Evolutionary conservation across 1,140 invertebrate species (phyloP).

Genomic region (Drosophila kepulauana): DNA sequence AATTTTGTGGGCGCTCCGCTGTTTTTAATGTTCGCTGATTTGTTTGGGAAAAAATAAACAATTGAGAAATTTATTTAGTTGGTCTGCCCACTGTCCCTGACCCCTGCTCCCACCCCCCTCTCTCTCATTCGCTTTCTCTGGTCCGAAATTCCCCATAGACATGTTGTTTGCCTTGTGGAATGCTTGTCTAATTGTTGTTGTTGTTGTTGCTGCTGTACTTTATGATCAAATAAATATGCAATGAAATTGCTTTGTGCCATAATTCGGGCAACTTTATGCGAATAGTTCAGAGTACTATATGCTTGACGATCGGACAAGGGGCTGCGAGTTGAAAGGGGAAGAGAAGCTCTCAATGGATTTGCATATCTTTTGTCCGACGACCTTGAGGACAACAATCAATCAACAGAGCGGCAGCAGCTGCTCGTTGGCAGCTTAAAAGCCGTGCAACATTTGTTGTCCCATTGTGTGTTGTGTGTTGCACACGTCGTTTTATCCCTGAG

Average conservation of each 20-base stretch:
- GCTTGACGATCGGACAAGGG: not conserved
- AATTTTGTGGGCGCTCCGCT: slow-evolving; percentile 55
- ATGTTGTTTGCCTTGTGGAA: slow-evolving; percentile 33
- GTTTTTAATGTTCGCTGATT: slow-evolving; percentile 77
- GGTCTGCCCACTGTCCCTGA: slow-evolving; percentile 3
- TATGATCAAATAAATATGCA: slow-evolving; percentile 75
- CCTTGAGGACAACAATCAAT: slow-evolving; percentile 81
- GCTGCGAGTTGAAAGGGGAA: not conserved
- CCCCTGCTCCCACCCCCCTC: not conserved
- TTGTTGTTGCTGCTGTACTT: slow-evolving; percentile 48
- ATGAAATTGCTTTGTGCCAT: slow-evolving; percentile 67
- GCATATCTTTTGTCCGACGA: slow-evolving; percentile 66
- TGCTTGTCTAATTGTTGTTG: slow-evolving; percentile 49
- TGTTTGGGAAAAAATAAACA: slow-evolving; percentile 81
- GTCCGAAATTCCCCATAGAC: too few species aligned
- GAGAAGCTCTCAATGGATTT: slow-evolving; percentile 46
- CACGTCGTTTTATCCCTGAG: slow-evolving; percentile 1
- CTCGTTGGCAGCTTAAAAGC: slow-evolving; percentile 49
- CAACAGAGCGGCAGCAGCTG: slow-evolving; percentile 45
- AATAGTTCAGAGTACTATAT: slow-evolving; percentile 7
- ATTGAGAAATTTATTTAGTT: slow-evolving; percentile 81
- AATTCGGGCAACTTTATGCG: slow-evolving; percentile 64
- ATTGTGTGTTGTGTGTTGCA: slow-evolving; percentile 11
- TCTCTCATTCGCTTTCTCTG: too few species aligned
- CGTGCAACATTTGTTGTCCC: slow-evolving; percentile 32